Percentiles rank a stretch among this genome's conserved stretches.
Evolutionary conservation across 2,113 vertebrate genomes (phyloP).

Genomic region (Clarias batrachus): DNA sequence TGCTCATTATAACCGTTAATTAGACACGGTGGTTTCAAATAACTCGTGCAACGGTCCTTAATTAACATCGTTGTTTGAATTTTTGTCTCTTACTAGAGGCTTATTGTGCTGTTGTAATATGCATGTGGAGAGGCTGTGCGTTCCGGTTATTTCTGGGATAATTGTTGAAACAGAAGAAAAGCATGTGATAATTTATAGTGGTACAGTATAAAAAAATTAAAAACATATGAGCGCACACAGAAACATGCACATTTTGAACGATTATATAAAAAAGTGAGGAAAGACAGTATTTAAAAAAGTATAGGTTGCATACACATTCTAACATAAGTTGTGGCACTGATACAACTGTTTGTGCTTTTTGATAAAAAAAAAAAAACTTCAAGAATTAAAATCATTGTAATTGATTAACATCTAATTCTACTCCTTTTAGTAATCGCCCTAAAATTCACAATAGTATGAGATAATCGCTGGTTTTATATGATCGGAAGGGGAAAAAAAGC

Average conservation of each 20-base stretch:
- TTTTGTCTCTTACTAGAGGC: not conserved
- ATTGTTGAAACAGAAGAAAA: not conserved
- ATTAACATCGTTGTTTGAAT: not conserved
- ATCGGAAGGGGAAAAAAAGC: not conserved
- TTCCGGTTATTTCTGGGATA: not conserved
- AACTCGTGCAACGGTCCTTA: not conserved
- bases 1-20: not conserved
- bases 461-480: not conserved
- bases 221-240: not conserved
- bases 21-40: not conserved
- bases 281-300: not conserved
- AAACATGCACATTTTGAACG: not conserved
- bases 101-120: not conserved
- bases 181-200: not conserved
- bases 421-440: not conserved
- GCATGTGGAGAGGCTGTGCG: not conserved
- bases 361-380: not conserved
- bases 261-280: not conserved
- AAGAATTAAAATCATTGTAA: not conserved
- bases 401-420: not conserved
- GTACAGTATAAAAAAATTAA: not conserved
- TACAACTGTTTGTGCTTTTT: not conserved
- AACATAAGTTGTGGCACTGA: not conserved
- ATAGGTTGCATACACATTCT: not conserved
- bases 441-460: not conserved